phyloP scores from a whole-genome alignment of 2,797 vertebrate genomes.

The Poecile montanus region DNA sequence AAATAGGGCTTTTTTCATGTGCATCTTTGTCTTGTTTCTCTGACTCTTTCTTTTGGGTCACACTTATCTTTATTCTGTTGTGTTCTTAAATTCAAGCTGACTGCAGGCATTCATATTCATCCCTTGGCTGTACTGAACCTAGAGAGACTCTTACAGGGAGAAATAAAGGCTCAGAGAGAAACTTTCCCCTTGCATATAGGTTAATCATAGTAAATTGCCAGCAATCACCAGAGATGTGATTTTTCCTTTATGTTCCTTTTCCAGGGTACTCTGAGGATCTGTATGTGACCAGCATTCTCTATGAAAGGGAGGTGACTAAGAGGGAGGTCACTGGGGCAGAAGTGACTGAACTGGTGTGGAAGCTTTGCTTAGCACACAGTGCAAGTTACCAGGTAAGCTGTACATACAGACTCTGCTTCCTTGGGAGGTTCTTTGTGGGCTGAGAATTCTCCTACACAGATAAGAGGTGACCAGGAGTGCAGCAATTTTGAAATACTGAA shows the following conservation, averaged over 20 bases:
- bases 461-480: not conserved
- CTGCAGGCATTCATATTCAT: not conserved
- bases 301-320: slow-evolving; percentile 67
- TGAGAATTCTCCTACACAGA: not conserved
- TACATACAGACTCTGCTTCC: not conserved
- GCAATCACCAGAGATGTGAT: not conserved
- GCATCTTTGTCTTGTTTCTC: not conserved
- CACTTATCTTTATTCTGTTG: not conserved
- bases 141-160: not conserved
- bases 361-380: slow-evolving; percentile 78
- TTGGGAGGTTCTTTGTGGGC: not conserved
- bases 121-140: not conserved
- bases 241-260: not conserved
- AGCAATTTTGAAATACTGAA: not conserved
- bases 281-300: slow-evolving; percentile 73
- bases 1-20: not conserved
- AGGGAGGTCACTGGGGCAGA: slow-evolving; percentile 56
- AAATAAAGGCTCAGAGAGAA: not conserved
- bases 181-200: not conserved
- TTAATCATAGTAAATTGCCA: not conserved
- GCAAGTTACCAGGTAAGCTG: slow-evolving; percentile 80
- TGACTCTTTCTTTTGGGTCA: not conserved
- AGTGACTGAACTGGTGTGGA: slow-evolving; percentile 73
- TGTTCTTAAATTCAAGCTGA: not conserved
- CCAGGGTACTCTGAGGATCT: not conserved